These are phyloP conservation scores for Lynx canadensis DNA, from an alignment of 2,113 vertebrate genomes.

Conservation along the genomic window DNA sequence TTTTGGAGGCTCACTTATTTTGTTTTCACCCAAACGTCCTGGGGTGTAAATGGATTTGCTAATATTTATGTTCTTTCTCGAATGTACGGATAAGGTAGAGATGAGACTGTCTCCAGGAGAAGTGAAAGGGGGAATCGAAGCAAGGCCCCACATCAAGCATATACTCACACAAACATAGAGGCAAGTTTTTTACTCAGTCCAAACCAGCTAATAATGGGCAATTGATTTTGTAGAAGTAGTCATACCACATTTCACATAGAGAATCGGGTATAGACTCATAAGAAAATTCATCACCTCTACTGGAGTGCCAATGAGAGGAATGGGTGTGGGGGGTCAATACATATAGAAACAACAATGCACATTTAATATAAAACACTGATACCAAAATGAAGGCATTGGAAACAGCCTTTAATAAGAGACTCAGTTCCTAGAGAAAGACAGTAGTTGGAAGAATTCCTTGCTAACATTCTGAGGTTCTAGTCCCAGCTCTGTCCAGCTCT, in stretches of 20 bases:
- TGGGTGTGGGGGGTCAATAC: background rate
- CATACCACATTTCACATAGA: background rate
- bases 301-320: background rate
- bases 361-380: background rate
- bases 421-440: background rate
- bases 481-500: background rate
- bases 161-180: background rate
- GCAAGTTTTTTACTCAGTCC: background rate
- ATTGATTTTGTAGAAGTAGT: background rate
- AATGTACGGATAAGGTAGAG: background rate
- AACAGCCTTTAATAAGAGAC: background rate
- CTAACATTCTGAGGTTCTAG: background rate
- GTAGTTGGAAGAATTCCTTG: background rate
- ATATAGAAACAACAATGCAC: background rate
- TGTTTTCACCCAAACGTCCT: background rate
- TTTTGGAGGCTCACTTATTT: background rate
- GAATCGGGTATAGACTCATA: background rate
- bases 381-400: background rate
- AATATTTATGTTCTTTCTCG: background rate
- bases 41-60: background rate
- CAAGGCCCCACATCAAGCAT: fast-evolving
- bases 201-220: background rate
- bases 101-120: background rate
- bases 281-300: background rate
- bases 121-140: background rate